Percentiles rank a stretch among this genome's conserved stretches.
Evolutionary conservation across 2,888 invertebrate species (phyloP).

Genomic region (Pocota personata): DNA sequence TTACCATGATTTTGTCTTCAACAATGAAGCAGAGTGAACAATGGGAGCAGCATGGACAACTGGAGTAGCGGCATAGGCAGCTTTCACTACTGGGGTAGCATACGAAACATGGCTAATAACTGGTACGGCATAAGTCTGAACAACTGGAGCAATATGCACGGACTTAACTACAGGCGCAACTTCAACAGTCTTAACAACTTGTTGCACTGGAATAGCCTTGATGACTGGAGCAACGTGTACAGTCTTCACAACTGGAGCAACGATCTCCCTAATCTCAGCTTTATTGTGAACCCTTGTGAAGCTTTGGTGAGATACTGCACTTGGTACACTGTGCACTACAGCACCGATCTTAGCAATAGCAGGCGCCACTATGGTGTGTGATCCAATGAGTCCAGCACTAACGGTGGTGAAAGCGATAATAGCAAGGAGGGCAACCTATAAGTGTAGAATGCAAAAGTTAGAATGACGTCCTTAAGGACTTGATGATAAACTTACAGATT

Average conservation of each 20-base stretch:
- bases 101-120: too few relatives aligned
- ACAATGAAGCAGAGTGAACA: constrained; percentile 76
- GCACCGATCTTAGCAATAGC: constrained; percentile 79
- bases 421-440: constrained; percentile 70
- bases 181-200: constrained; percentile 58
- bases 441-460: not conserved
- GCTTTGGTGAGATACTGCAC: constrained; percentile 84
- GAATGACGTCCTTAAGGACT: not conserved
- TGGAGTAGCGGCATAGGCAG: too few relatives aligned
- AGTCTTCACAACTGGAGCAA: constrained; percentile 73
- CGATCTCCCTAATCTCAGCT: constrained; percentile 80
- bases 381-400: constrained; percentile 76
- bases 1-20: constrained; percentile 42
- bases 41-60: constrained; percentile 66
- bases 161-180: constrained; percentile 15
- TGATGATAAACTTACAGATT: constrained; percentile 74
- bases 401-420: constrained; percentile 77
- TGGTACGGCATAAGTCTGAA: constrained; percentile 74
- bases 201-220: constrained; percentile 43
- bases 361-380: constrained; percentile 78
- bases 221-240: constrained; percentile 75
- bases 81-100: too few relatives aligned
- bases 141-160: constrained; percentile 73
- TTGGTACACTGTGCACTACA: constrained; percentile 80
- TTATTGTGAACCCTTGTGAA: constrained; percentile 82